These are phyloP conservation scores for Menidia beryllina DNA, from an alignment of 2,113 vertebrate genomes.

Conservation along the genomic window DNA sequence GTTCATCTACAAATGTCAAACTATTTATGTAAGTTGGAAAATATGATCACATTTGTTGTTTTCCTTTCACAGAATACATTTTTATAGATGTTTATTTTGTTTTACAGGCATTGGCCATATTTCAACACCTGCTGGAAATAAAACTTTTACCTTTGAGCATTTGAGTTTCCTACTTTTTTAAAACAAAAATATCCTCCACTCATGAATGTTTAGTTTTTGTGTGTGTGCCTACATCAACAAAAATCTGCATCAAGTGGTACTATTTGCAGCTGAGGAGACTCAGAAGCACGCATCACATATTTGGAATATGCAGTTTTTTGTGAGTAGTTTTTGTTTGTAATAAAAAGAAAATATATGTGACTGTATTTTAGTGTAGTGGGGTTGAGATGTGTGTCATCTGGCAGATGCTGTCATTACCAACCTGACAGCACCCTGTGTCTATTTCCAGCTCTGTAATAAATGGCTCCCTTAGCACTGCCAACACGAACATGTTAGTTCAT, in stretches of 20 bases:
- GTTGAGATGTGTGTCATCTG: constrained; percentile 45
- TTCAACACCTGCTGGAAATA: constrained; percentile 20
- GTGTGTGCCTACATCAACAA: background rate
- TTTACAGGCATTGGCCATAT: constrained; percentile 41
- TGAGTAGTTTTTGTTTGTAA: background rate
- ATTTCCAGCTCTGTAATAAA: constrained; percentile 72
- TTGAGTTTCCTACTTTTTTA: background rate
- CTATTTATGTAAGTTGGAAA: background rate
- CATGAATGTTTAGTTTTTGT: background rate
- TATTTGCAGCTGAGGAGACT: background rate
- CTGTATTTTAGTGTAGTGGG: constrained; percentile 5
- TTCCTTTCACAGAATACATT: background rate
- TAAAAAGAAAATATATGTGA: too few relatives aligned
- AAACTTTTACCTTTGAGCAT: background rate
- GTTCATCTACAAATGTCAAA: background rate
- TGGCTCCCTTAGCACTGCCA: constrained; percentile 72
- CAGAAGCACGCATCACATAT: background rate
- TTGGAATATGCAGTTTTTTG: background rate
- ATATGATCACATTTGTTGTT: background rate
- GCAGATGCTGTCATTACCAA: constrained; percentile 56
- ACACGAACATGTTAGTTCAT: constrained; percentile 76
- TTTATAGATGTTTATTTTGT: constrained; percentile 14
- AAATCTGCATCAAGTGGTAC: background rate
- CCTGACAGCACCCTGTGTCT: constrained; percentile 51
- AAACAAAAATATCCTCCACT: background rate